Evolutionary conservation across 2,888 invertebrate species (phyloP).

Genomic region (Athalia circularis): DNA sequence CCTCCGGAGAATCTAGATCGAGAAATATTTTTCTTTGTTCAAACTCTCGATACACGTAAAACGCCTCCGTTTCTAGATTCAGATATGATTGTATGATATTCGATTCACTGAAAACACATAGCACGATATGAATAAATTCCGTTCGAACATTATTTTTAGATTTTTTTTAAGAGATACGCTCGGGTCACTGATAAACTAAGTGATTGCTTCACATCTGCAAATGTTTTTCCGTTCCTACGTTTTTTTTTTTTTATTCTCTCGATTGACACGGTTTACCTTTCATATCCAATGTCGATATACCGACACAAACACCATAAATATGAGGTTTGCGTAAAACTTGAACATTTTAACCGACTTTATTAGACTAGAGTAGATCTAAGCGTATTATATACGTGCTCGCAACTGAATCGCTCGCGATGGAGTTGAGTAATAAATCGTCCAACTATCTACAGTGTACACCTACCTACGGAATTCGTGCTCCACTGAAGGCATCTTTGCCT

Average conservation of each 20-base stretch:
- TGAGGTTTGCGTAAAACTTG: slow-evolving; percentile 4
- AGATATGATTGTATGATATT: not conserved
- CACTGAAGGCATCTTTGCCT: slow-evolving; percentile 16
- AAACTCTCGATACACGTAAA: not conserved
- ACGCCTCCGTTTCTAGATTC: not conserved
- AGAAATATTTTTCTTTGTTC: slow-evolving; percentile 18
- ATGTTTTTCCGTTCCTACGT: too few species aligned
- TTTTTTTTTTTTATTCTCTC: too few species aligned
- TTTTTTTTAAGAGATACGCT: too few species aligned
- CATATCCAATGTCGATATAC: slow-evolving; percentile 1
- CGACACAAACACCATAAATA: slow-evolving; percentile 1
- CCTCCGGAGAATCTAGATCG: slow-evolving; percentile 18
- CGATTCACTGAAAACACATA: too few species aligned
- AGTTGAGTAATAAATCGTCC: slow-evolving; percentile 36
- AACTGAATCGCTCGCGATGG: slow-evolving; percentile 31
- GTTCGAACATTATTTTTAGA: too few species aligned
- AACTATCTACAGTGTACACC: slow-evolving; percentile 16
- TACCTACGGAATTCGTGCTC: slow-evolving; percentile 15
- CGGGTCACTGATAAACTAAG: too few species aligned
- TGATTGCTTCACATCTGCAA: too few species aligned
- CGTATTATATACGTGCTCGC: slow-evolving; percentile 9
- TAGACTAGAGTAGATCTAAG: slow-evolving; percentile 15
- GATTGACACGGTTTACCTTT: slow-evolving; percentile 4
- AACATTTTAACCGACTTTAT: slow-evolving; percentile 19
- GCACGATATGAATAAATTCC: too few species aligned